Evolutionary conservation across 2,113 vertebrate species (phyloP).

Genomic region (Hirundichthys speculiger): DNA sequence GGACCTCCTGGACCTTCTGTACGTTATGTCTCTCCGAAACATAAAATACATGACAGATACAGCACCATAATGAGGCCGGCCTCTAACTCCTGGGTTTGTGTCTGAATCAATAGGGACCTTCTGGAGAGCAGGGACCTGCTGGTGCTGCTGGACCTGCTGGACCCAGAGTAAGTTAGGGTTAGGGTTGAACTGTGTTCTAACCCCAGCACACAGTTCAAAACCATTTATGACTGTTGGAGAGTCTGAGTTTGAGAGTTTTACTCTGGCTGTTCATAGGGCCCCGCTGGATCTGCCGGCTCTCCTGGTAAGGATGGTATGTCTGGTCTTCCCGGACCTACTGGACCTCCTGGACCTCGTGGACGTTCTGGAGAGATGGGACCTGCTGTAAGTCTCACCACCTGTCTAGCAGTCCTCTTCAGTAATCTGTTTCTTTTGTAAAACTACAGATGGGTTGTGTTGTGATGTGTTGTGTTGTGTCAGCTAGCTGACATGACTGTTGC

Average conservation of each 20-base stretch:
- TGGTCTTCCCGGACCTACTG: slow-evolving; percentile 93
- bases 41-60: not conserved
- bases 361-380: slow-evolving; percentile 94
- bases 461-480: no score
- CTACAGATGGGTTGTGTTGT: no score
- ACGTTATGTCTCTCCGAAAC: slow-evolving; percentile 54
- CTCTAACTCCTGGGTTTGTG: slow-evolving; percentile 15
- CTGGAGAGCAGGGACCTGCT: slow-evolving; percentile 94
- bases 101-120: slow-evolving; percentile 81
- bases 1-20: slow-evolving; percentile 92
- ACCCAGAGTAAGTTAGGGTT: slow-evolving; percentile 90
- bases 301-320: slow-evolving; percentile 94
- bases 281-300: slow-evolving; percentile 87
- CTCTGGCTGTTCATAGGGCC: slow-evolving; percentile 81
- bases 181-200: no score
- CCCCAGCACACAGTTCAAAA: not conserved
- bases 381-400: slow-evolving; percentile 81
- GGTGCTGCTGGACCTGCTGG: slow-evolving; percentile 92
- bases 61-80: not conserved
- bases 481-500: no score
- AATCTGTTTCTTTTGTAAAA: no score
- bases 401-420: not conserved
- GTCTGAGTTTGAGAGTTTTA: slow-evolving; percentile 3
- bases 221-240: not conserved
- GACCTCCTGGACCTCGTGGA: slow-evolving; percentile 95